Evolutionary conservation across 2,888 invertebrate genomes (phyloP), one percentile per base, ranked within the genome.

Genomic region (Phortica magna): DNA sequence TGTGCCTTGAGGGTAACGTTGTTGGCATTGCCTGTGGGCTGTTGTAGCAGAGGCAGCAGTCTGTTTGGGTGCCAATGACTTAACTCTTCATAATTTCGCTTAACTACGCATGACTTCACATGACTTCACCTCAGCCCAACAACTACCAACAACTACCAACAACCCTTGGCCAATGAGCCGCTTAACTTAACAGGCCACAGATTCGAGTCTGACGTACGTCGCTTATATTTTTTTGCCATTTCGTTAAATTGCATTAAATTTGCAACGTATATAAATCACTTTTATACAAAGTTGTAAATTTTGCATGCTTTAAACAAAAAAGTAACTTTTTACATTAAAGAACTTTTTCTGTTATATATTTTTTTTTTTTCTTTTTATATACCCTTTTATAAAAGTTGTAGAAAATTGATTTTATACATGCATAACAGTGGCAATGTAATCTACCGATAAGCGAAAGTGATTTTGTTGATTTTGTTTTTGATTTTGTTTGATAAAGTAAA

Each of bases 261-360:
- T 43, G 12, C 68, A 68, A 68, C 68, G 17, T 19, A 48, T 43
- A 68, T 68, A 68, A 68, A 68, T 68, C 68, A 68, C 68, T 68
- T 19, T 61, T 17, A 48, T 48, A 48, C 9, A 48, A 48, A 48
- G 48, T 9, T 48, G 9, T 22, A 31, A 31, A 19, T 65, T 68
- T 43, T 43, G 17, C 43, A 42, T 19, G 68, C 19, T 68, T 68
- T 43, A 68, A 68, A 68, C 42, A 41, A 43, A 43, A 43, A 41
- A 61, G 31, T 31, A 17, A 61, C 59, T 61, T 61, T 61, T 61
- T 19, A 61, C 7, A 61, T 61, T 61, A 22, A 61, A 61, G 14
- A 55, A 55, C 55, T 55, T 55, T 55, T 55, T 17, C 55, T 55
- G 55, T 55, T 55, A 31, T 2, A 31, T 31, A 31, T 31, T n/a